Base-by-base conservation (phyloP, 2,888 invertebrate genomes). In the Spilosoma lubricipeda region DNA sequence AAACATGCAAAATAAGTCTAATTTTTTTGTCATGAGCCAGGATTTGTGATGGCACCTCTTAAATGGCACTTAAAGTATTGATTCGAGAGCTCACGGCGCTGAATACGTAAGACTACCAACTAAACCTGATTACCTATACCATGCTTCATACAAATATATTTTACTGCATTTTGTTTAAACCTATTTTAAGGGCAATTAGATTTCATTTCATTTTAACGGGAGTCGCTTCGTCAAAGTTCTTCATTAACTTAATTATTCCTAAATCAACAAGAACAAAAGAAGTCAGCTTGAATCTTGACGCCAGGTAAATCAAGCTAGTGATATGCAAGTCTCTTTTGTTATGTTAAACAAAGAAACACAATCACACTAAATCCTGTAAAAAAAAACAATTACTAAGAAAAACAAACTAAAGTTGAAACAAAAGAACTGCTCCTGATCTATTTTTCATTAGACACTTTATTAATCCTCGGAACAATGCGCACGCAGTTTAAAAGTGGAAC, bases 401-500 rank as follows among this genome's bases (percentile, higher is more conserved):
- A 77, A 80, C 42, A 71, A 73, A 76, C 72, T 69, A 64, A 77
- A 69, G 59, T 1, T 7, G 30, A 65, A 69, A 79, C 78, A 81
- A 84, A 79, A 77, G 78, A 76, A 76, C 74, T 33, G 15, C 18
- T 45, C 7, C 39, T 73, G 67, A 80, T 79, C 73, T 52, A 69
- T 71, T 75, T 83, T 82, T 84, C 77, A 82, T 85, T 84, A 79
- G 75, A 75, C 66, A 75, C 72, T 79, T 82, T 82, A 85, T 85
- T 80, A 84, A 84, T 80, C 76, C 77, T 63, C 70, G 72, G 77
- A 85, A 86, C 81, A 86, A 85, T 85, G 80, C 81, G 81, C 79
- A 79, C 80, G 79, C 78, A 79, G 80, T 81, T 83, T 84, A 85
- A 83, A 83, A 84, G 79, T 83, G 78, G 85, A 79, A 81, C 84